Evolutionary conservation across 2,888 invertebrate genomes (phyloP), one percentile per base, ranked within the genome.

Genomic region (Merodon equestris): DNA sequence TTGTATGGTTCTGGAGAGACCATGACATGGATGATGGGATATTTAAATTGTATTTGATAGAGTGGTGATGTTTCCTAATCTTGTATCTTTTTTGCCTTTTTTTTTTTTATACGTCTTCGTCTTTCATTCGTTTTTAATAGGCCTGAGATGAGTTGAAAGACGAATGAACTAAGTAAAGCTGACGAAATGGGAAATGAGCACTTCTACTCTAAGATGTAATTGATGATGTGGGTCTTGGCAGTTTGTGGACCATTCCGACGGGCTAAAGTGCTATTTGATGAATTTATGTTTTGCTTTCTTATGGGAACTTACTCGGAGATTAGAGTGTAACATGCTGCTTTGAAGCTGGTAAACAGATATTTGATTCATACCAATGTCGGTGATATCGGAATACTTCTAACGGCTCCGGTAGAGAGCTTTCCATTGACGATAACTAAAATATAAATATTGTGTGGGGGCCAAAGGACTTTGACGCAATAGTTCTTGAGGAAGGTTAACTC

Each of bases 31-130:
- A 40, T 15, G 57, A 44, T 27, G 73, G 27, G 40, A 48, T 70
- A 70, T 79, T 74, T 74, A 79, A 79, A 79, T 79, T 79, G 64
- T 58, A 48, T 63, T 74, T 79, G 74, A 73, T 79, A 58, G 68
- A 79, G 79, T 79, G 74, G 68, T 64, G 79, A 79, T 74, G 63
- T 63, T 73, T 67, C 67, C 67, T 64, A 63, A 54, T 70, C 63
- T 13, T 56, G 17, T 51, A 50, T 60, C 34, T 15, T 45, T 50
- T 56, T 10, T 42, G 7, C 27, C 19, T 14, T 9, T 1, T 56
- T 12, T 27, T 63, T 56, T 40, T 5, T 10, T 10, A 9, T 45
- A 19, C 14, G 36, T 14, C 54, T 44, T 18, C 50, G 34, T 56
- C 18, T 56, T 14, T 51, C 7, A 27, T 27, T 36, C 57, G 74